These are phyloP conservation scores for Glaucomys volans DNA, from an alignment of 2,113 vertebrate species.

Conservation along the genomic window DNA sequence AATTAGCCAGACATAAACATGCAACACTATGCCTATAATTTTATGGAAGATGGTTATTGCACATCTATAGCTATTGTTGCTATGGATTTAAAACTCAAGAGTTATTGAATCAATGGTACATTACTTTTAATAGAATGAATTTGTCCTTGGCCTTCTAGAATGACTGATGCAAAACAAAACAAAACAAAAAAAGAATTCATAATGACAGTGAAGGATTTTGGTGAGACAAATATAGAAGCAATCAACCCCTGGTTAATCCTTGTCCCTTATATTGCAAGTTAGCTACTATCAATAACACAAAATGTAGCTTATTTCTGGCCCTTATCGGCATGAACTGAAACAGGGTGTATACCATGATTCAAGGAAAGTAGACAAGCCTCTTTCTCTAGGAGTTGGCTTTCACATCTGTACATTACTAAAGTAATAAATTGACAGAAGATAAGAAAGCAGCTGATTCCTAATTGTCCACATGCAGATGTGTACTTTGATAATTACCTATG, in stretches of 20 bases:
- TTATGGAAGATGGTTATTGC: conserved; percentile 8
- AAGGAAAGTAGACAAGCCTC: background rate
- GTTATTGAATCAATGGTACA: background rate
- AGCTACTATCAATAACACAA: background rate
- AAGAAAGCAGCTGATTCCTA: background rate
- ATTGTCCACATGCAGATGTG: background rate
- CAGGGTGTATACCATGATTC: background rate
- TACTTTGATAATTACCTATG: background rate
- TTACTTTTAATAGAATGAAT: background rate
- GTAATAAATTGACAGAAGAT: background rate
- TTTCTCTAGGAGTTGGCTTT: conserved; percentile 17
- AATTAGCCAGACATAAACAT: conserved; percentile 59
- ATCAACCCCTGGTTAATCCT: background rate
- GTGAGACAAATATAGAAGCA: background rate
- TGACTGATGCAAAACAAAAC: background rate
- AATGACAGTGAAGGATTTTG: background rate
- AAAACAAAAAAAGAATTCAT: background rate
- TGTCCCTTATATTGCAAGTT: background rate
- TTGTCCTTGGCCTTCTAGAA: background rate
- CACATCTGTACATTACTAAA: background rate
- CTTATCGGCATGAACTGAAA: background rate
- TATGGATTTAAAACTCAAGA: background rate
- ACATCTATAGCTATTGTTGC: conserved; percentile 4
- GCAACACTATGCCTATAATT: background rate
- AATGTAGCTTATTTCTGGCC: background rate